phyloP scores from a whole-genome alignment of 2,113 vertebrate species.

The Phrynosoma blainvillii region DNA sequence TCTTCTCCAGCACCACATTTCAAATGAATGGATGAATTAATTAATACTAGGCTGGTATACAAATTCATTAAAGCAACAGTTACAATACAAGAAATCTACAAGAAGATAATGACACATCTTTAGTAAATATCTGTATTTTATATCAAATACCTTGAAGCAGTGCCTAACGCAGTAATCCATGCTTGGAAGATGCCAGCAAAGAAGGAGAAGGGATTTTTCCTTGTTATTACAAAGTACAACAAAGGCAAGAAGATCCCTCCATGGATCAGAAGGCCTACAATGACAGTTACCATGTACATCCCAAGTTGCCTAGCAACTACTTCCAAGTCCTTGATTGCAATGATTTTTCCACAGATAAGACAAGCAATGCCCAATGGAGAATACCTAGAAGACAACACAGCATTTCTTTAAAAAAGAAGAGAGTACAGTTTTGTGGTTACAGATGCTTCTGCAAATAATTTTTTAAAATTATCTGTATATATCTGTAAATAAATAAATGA shows the following conservation, averaged over 20 bases:
- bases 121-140: constrained; percentile 41
- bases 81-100: neutral
- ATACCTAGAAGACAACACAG: constrained; percentile 82
- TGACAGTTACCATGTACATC: constrained; percentile 99
- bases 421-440: too few species aligned
- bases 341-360: constrained; percentile 98
- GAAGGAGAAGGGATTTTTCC: constrained; percentile 97
- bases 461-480: too few species aligned
- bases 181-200: constrained; percentile 98
- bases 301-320: constrained; percentile 95
- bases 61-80: too few species aligned
- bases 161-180: constrained; percentile 98
- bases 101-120: neutral
- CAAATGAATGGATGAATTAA: too few species aligned
- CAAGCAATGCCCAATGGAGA: constrained; percentile 97
- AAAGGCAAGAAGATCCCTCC: constrained; percentile 95
- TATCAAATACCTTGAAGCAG: constrained; percentile 91
- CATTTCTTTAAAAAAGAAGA: too few species aligned
- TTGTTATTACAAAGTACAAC: constrained; percentile 94
- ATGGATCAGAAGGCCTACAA: constrained; percentile 95
- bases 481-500: too few species aligned
- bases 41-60: too few species aligned
- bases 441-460: too few species aligned
- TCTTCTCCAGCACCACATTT: too few species aligned
- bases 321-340: constrained; percentile 97